These are phyloP conservation scores for Tychaedon coryphoeus DNA, from an alignment of 2,113 vertebrate species.

Conservation along the genomic window DNA sequence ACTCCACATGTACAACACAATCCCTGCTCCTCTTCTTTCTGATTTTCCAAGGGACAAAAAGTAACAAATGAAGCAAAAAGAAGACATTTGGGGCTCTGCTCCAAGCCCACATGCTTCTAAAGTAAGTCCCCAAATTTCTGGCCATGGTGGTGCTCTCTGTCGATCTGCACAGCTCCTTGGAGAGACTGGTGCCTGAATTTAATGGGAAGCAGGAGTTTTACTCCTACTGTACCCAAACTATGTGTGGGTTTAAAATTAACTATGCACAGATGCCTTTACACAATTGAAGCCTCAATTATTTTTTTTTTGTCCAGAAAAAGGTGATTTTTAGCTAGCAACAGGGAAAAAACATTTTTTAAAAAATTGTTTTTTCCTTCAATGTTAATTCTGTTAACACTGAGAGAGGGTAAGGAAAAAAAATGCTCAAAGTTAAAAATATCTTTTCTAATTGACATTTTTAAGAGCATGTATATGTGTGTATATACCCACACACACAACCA, in stretches of 20 bases:
- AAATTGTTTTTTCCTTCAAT: neutral
- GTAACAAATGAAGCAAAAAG: neutral
- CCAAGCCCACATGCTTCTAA: neutral
- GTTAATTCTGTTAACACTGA: neutral
- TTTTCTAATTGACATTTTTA: neutral
- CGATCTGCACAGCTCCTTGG: neutral
- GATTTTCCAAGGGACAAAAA: neutral
- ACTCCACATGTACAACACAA: neutral
- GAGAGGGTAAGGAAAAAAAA: neutral
- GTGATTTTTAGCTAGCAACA: neutral
- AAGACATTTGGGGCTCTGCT: neutral
- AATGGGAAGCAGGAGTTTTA: neutral
- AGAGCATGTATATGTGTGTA: constrained; percentile 47
- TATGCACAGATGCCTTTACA: neutral
- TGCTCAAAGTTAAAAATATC: neutral
- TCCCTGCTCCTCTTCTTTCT: neutral
- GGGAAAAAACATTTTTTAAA: neutral
- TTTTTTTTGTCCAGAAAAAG: neutral
- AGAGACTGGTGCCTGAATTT: neutral
- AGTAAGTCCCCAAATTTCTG: neutral
- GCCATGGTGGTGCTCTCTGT: neutral
- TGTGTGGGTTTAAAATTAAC: neutral
- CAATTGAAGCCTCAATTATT: neutral
- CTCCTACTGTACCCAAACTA: neutral
- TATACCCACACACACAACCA: constrained; percentile 27